Percentiles rank a stretch among this genome's conserved stretches.
Evolutionary conservation across 1,140 invertebrate species (phyloP).

Genomic region (Cephus cinctus): DNA sequence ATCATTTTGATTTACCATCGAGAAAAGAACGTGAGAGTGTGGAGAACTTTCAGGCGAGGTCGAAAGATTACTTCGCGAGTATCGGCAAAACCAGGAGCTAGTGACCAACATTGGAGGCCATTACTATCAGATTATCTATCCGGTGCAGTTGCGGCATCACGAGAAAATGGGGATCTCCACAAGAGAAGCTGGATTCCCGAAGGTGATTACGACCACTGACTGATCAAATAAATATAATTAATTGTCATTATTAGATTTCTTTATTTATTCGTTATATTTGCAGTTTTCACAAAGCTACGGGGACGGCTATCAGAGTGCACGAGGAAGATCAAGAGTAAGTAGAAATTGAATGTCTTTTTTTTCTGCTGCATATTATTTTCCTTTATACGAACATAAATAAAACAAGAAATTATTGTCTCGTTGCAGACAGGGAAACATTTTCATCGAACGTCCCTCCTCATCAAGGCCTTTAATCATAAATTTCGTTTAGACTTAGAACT

Average conservation of each 20-base stretch:
- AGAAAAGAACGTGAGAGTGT: not conserved
- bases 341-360: constrained; percentile 6
- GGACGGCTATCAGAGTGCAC: constrained; percentile 50
- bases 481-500: constrained; percentile 93
- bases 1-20: too few relatives aligned
- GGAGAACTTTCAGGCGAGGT: constrained; percentile 72
- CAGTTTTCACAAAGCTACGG: constrained; percentile 56
- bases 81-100: constrained; percentile 88
- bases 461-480: constrained; percentile 95
- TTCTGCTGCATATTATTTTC: constrained; percentile 1
- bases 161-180: constrained; percentile 94
- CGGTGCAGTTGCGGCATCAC: constrained; percentile 88
- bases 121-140: constrained; percentile 93
- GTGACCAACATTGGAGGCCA: constrained; percentile 85
- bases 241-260: too few relatives aligned
- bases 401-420: too few relatives aligned
- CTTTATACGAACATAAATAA: constrained; percentile 47
- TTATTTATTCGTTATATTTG: constrained; percentile 30
- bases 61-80: constrained; percentile 82
- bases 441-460: constrained; percentile 89
- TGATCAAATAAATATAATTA: too few relatives aligned
- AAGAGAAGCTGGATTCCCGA: constrained; percentile 77
- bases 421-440: constrained; percentile 89
- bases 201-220: too few relatives aligned
- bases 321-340: constrained; percentile 57